Evolutionary conservation across 2,113 vertebrate genomes (phyloP).

Genomic region (Lepus europaeus): DNA sequence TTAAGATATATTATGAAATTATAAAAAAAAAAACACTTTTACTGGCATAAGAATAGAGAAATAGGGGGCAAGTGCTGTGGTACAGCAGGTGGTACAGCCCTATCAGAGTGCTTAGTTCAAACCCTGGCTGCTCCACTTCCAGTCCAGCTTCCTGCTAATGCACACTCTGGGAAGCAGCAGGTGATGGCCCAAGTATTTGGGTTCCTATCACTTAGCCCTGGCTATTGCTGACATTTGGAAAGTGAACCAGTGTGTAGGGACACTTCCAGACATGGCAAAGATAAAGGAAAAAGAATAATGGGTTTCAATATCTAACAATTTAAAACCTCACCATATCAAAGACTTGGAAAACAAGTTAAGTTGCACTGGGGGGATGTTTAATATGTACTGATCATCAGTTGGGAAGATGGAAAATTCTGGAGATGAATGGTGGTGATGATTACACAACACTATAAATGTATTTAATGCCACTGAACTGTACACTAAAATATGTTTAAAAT

Average conservation of each 20-base stretch:
- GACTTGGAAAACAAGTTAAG: neutral
- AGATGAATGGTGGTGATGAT: neutral
- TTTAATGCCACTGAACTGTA: neutral
- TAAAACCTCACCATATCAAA: neutral
- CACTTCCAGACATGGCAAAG: neutral
- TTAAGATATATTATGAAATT: slow-evolving; percentile 40
- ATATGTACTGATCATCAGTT: neutral
- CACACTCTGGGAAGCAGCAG: too few species aligned
- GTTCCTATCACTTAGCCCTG: too few species aligned
- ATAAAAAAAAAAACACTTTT: neutral
- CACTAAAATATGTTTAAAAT: slow-evolving; percentile 21
- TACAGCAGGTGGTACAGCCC: too few species aligned
- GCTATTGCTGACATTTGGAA: too few species aligned
- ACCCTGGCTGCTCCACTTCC: too few species aligned
- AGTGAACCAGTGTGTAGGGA: neutral
- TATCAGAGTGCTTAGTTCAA: too few species aligned
- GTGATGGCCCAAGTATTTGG: too few species aligned
- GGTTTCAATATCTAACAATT: neutral
- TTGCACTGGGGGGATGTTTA: neutral
- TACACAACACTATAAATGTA: neutral
- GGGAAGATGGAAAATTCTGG: neutral
- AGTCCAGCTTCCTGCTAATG: too few species aligned
- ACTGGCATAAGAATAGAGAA: neutral
- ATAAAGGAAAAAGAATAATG: slow-evolving; percentile 31
- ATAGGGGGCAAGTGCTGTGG: neutral